These are phyloP conservation scores for Lepidocyrtinus sp. DNA, from an alignment of 2,888 invertebrate species.

Conservation along the genomic window DNA sequence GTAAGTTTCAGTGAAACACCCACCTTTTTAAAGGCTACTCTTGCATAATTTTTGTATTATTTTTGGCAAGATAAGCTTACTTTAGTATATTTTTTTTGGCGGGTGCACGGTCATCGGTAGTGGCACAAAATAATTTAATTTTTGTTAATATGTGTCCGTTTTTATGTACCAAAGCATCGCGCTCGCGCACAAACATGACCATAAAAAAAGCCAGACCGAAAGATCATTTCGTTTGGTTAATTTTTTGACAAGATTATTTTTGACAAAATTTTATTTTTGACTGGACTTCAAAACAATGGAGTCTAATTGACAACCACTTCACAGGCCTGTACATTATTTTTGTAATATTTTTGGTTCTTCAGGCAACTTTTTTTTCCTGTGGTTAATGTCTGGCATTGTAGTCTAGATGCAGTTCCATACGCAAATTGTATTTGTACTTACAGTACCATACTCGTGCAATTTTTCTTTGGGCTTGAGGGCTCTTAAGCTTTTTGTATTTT, in stretches of 20 bases:
- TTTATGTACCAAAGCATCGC: no score
- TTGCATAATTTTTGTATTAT: conserved; percentile 44
- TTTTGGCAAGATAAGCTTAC: no score
- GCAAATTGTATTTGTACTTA: conserved; percentile 18
- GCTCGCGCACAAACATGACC: no score
- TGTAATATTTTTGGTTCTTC: conserved; percentile 43
- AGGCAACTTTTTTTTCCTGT: conserved; percentile 52
- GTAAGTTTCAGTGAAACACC: conserved; percentile 27
- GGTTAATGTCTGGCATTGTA: conserved; percentile 47
- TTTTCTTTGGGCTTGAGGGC: conserved; percentile 41
- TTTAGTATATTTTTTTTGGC: no score
- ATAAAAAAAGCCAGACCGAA: no score
- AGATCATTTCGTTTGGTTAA: no score
- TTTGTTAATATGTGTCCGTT: no score
- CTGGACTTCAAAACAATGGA: neutral
- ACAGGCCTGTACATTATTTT: conserved; percentile 54
- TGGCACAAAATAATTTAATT: no score
- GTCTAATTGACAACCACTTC: conserved; percentile 49
- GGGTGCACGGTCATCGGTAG: no score
- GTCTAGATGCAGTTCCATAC: conserved; percentile 24
- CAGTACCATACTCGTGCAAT: no score
- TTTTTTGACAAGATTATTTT: conserved; percentile 38
- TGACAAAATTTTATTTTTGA: no score
- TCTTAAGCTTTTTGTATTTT: conserved; percentile 50
- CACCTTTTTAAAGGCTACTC: conserved; percentile 26